Percentiles rank a stretch among this genome's conserved stretches.
Conservation (phyloP, 2,888 invertebrate species). For the Rhamphomyia laevipes region DNA sequence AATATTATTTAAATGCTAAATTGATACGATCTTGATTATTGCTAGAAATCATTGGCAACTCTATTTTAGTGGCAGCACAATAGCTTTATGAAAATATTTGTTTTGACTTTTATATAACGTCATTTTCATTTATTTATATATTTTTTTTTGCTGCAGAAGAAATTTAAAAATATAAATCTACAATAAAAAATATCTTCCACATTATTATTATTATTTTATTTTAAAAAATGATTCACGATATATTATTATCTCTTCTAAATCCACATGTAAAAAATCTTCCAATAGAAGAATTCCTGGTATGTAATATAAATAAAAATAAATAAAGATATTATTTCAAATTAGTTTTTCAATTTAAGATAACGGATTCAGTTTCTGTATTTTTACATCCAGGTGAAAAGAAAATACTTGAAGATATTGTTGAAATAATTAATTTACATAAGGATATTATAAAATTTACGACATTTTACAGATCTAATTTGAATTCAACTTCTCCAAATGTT, state of each 20-base stretch:
- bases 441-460: slow-evolving; percentile 51
- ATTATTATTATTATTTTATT: slow-evolving; percentile 40
- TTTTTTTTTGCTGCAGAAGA: too few relatives aligned
- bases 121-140: too few relatives aligned
- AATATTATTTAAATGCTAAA: too few relatives aligned
- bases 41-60: too few relatives aligned
- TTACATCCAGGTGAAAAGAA: slow-evolving; percentile 52
- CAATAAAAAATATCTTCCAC: too few relatives aligned
- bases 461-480: slow-evolving; percentile 29
- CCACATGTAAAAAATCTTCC: slow-evolving; percentile 21
- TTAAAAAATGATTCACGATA: slow-evolving; percentile 42
- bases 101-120: too few relatives aligned
- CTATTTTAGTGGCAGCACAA: too few relatives aligned
- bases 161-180: too few relatives aligned
- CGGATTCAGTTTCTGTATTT: slow-evolving; percentile 24
- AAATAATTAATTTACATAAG: slow-evolving; percentile 51
- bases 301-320: neutral
- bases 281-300: slow-evolving; percentile 27
- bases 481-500: slow-evolving; percentile 10
- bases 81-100: too few relatives aligned
- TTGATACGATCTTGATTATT: too few relatives aligned
- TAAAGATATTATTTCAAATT: neutral
- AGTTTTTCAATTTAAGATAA: slow-evolving; percentile 15
- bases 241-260: slow-evolving; percentile 28
- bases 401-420: slow-evolving; percentile 48